Evolutionary conservation across 2,888 invertebrate genomes (phyloP).

Genomic region (Aricia artaxerxes): DNA sequence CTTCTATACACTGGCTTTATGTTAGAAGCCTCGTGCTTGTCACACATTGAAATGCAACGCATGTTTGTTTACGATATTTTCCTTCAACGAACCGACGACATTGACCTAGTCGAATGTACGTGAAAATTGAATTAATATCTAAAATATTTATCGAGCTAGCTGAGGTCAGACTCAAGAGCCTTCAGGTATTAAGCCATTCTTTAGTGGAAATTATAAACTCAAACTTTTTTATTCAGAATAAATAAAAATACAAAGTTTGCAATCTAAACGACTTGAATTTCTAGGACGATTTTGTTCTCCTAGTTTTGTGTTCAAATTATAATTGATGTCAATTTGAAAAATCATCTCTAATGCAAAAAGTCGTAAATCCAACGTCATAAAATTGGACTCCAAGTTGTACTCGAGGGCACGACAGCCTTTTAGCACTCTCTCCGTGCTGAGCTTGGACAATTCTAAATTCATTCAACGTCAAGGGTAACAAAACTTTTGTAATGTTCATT

Average conservation of each 20-base stretch:
- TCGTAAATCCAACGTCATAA: too few species aligned
- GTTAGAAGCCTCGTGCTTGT: not conserved
- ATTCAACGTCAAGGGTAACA: not conserved
- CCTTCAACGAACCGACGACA: not conserved
- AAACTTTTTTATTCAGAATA: too few species aligned
- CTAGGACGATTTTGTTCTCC: too few species aligned
- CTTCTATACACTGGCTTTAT: not conserved
- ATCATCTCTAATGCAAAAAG: too few species aligned
- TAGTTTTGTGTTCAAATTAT: too few species aligned
- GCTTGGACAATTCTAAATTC: not conserved
- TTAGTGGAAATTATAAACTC: not conserved
- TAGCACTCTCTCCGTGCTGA: too few species aligned
- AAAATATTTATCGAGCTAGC: not conserved
- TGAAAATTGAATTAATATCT: conserved; percentile 12
- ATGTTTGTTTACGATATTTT: conserved; percentile 15
- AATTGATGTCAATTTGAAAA: too few species aligned
- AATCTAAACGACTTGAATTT: too few species aligned
- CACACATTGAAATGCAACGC: conserved; percentile 2
- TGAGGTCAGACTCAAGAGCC: not conserved
- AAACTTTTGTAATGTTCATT: not conserved
- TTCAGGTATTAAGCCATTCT: not conserved
- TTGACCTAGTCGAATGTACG: conserved; percentile 16
- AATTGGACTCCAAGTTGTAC: too few species aligned
- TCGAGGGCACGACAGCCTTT: too few species aligned
- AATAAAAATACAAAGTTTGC: too few species aligned